Conservation (phyloP, 2,888 invertebrate genomes). For the Philopedon plagiatum region DNA sequence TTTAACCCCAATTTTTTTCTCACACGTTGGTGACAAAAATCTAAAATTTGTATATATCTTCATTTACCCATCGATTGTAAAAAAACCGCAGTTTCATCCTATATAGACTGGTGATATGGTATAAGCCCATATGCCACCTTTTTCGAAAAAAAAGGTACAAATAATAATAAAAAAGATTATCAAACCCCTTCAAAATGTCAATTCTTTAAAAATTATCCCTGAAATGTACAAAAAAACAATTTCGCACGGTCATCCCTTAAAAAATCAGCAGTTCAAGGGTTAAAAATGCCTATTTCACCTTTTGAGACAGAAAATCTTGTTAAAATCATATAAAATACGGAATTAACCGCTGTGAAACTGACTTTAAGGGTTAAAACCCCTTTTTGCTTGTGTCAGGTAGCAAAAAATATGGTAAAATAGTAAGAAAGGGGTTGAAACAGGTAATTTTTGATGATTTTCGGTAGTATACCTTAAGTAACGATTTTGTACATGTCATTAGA, state of each 20-base stretch:
- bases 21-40: background rate
- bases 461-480: slow-evolving; percentile 41
- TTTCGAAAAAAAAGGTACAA: slow-evolving; percentile 17
- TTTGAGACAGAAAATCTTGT: slow-evolving; percentile 60
- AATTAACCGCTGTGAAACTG: slow-evolving; percentile 64
- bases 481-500: slow-evolving; percentile 47
- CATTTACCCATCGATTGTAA: slow-evolving; percentile 8
- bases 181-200: slow-evolving; percentile 36
- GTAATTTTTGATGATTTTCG: slow-evolving; percentile 34
- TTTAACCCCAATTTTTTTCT: too few relatives aligned
- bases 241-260: slow-evolving; percentile 63
- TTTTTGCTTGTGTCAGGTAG: slow-evolving; percentile 49
- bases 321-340: slow-evolving; percentile 63
- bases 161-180: slow-evolving; percentile 34
- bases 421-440: slow-evolving; percentile 45
- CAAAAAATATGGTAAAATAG: slow-evolving; percentile 18
- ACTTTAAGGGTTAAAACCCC: slow-evolving; percentile 57
- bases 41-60: background rate
- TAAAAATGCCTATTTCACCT: slow-evolving; percentile 58
- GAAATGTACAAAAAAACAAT: slow-evolving; percentile 57
- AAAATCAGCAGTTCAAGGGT: slow-evolving; percentile 55
- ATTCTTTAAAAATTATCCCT: slow-evolving; percentile 36
- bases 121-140: slow-evolving; percentile 1
- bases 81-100: slow-evolving; percentile 18
- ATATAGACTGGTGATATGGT: background rate